Base-by-base conservation (phyloP, 2,888 invertebrate genomes). In the Temnothorax ravouxi region DNA sequence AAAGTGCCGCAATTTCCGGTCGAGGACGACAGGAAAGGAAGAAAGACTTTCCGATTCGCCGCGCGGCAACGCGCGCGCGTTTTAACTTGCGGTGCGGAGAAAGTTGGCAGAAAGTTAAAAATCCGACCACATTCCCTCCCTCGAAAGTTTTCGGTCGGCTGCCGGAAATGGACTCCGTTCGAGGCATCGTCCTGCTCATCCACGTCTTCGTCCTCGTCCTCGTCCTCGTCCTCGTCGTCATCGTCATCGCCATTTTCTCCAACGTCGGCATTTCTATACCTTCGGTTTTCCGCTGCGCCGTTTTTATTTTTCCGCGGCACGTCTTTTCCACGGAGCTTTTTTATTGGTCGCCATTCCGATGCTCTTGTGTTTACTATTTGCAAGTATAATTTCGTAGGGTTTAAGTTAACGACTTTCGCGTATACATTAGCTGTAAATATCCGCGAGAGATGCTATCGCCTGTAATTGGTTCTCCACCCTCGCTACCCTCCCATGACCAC, bases 1-100 rank as follows among this genome's bases (percentile, higher is more conserved):
- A 88, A 91, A 91, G 84, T 88, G 84, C 84, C 83, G 89, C 91
- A 91, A 91, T 91, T 89, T 90, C 89, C 90, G 88, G 81, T 29
- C 86, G 64, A 84, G 86, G 38, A 76, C 77, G 67, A 67, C 41
- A 71, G 67, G 61, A 44, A 66, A 25, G 52, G 47, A 71, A 79
- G 72, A 79, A 79, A 79, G 72, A 79, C 72, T 47, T 71, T 64
- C 34, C 74, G 69, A 69, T 79, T 80, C 74, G n/a, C 62, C 50
- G 62, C 77, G 38, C 62, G 54, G 34, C 75, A 34, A 77, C 77
- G 59, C 71, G 54, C 84, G 86, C 80, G 82, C 69, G 86, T 82
- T 90, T 90, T 87, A 88, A 90, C 89, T 84, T 71, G 81, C 75
- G 5, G 50, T 13, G n/a, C 71, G 29, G 34, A 34, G 72, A 71